A percentile compares a stretch with the other conserved stretches of the same genome.
Evolutionary conservation across 2,113 vertebrate species (phyloP).

Genomic region (Ploceus nigricollis): DNA sequence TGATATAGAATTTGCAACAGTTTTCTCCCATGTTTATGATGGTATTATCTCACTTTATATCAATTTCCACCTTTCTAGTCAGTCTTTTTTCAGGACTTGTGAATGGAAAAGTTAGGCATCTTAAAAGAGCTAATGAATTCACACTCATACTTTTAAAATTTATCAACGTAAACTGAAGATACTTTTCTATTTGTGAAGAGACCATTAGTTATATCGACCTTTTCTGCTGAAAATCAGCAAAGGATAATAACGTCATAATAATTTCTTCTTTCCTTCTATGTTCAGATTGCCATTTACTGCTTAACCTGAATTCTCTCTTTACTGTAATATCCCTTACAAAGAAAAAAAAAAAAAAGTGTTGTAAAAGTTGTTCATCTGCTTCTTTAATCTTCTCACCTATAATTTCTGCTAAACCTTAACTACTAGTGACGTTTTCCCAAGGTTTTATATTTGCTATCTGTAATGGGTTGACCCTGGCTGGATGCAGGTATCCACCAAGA

Average conservation of each 20-base stretch:
- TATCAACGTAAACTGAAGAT: neutral
- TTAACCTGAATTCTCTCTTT: neutral
- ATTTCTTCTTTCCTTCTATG: neutral
- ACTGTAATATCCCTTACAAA: neutral
- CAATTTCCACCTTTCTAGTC: neutral
- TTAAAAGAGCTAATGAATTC: neutral
- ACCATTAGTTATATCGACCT: rapidly evolving
- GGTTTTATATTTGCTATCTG: neutral
- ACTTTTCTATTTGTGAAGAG: neutral
- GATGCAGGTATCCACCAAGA: neutral
- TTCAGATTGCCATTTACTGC: neutral
- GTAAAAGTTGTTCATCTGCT: neutral
- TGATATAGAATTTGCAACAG: neutral
- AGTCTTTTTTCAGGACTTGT: neutral
- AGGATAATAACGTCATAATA: neutral
- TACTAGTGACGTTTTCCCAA: neutral
- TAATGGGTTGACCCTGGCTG: neutral
- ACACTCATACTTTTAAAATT: neutral
- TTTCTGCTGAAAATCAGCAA: neutral
- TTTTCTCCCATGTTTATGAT: neutral
- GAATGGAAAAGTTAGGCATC: neutral
- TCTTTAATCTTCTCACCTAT: neutral
- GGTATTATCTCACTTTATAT: neutral
- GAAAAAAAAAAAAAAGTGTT: neutral
- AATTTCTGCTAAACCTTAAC: neutral